Percentiles rank a stretch among this genome's conserved stretches.
Conservation (phyloP, 2,797 vertebrate species). For the Hypotaenidia okinawae region DNA sequence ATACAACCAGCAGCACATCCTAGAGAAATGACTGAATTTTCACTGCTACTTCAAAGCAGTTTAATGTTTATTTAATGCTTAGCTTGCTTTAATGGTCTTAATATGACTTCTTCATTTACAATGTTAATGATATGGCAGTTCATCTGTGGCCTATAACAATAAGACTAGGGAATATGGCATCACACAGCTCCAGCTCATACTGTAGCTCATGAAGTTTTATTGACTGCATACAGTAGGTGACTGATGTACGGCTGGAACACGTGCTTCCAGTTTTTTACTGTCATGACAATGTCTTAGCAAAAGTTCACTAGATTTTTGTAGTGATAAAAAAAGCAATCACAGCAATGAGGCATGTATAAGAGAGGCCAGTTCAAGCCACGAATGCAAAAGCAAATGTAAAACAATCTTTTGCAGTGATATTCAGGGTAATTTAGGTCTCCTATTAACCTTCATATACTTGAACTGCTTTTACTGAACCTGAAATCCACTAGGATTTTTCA, state of each 20-base stretch:
- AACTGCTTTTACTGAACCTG: not conserved
- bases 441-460: not conserved
- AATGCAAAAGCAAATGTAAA: not conserved
- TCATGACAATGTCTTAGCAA: not conserved
- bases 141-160: not conserved
- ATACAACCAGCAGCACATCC: not conserved
- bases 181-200: constrained; percentile 21
- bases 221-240: constrained; percentile 1
- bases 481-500: not conserved
- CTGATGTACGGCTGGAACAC: not conserved
- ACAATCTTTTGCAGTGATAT: not conserved
- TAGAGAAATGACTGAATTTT: not conserved
- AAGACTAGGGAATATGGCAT: not conserved
- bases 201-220: not conserved
- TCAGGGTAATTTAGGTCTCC: not conserved
- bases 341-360: not conserved
- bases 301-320: not conserved
- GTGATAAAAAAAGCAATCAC: not conserved
- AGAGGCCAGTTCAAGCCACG: not conserved
- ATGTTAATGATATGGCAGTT: not conserved
- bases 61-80: not conserved
- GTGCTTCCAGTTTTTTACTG: not conserved
- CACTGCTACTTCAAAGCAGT: not conserved
- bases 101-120: constrained; percentile 36
- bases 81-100: constrained; percentile 36